Percentiles rank a stretch among this genome's conserved stretches.
Evolutionary conservation across 2,113 vertebrate genomes (phyloP).

Genomic region (Anser cygnoides): DNA sequence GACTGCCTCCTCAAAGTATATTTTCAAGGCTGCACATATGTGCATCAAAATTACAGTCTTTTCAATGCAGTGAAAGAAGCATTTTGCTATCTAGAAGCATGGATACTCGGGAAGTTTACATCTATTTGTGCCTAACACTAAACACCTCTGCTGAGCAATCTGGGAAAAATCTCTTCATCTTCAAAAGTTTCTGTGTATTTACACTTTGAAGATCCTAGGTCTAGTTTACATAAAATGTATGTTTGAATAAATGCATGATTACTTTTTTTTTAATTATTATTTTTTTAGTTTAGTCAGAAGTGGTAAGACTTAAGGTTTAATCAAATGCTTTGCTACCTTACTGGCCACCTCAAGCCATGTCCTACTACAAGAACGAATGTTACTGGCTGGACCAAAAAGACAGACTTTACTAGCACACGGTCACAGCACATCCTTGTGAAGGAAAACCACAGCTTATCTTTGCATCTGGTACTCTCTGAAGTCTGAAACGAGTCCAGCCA

Average conservation of each 20-base stretch:
- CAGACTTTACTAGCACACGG: background rate
- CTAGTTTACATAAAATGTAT: background rate
- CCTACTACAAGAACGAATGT: background rate
- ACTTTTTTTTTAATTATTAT: background rate
- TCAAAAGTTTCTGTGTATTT: background rate
- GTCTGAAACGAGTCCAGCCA: background rate
- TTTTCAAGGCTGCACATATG: background rate
- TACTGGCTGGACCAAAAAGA: background rate
- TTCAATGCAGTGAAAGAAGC: background rate
- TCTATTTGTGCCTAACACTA: background rate
- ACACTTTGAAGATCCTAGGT: background rate
- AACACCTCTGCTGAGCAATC: background rate
- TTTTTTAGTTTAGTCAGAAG: background rate
- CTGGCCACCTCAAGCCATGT: background rate
- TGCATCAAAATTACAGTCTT: background rate
- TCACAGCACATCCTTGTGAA: background rate
- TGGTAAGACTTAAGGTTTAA: background rate
- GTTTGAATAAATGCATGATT: background rate
- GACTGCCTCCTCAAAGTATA: background rate
- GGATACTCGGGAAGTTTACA: background rate
- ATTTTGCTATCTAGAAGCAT: background rate
- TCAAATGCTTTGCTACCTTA: background rate
- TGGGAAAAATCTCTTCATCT: background rate
- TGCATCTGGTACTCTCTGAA: background rate
- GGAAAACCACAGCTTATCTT: background rate